These are phyloP conservation scores for Callimorpha dominula DNA, from an alignment of 2,888 invertebrate genomes.

Conservation along the genomic window DNA sequence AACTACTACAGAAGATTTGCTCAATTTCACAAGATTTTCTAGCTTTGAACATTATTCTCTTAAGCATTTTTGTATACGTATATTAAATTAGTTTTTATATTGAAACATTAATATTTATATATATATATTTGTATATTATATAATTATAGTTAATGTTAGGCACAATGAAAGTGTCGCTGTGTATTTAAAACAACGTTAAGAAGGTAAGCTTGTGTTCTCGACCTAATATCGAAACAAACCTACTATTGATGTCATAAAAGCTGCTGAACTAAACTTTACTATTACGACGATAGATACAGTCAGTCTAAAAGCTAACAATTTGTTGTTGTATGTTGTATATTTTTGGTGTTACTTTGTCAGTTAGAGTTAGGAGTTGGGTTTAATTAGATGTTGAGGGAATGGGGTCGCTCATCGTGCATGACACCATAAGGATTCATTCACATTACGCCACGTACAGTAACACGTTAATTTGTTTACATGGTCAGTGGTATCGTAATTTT, in stretches of 20 bases:
- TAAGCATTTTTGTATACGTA: too few relatives aligned
- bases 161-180: background rate
- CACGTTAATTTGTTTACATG: too few relatives aligned
- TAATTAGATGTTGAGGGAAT: background rate
- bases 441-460: background rate
- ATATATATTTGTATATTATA: too few relatives aligned
- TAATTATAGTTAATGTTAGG: too few relatives aligned
- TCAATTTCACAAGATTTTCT: too few relatives aligned
- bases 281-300: background rate
- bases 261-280: constrained; percentile 13
- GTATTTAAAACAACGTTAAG: too few relatives aligned
- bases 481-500: too few relatives aligned
- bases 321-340: constrained; percentile 8
- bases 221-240: background rate
- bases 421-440: background rate
- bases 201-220: background rate
- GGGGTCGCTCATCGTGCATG: background rate
- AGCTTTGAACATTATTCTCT: too few relatives aligned
- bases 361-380: constrained; percentile 3
- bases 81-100: too few relatives aligned
- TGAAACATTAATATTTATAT: too few relatives aligned
- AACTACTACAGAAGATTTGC: too few relatives aligned
- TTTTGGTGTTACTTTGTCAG: constrained; percentile 6
- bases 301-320: background rate
- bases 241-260: background rate